Conservation (phyloP, 2,113 vertebrate species). For the Notothenia coriiceps region DNA sequence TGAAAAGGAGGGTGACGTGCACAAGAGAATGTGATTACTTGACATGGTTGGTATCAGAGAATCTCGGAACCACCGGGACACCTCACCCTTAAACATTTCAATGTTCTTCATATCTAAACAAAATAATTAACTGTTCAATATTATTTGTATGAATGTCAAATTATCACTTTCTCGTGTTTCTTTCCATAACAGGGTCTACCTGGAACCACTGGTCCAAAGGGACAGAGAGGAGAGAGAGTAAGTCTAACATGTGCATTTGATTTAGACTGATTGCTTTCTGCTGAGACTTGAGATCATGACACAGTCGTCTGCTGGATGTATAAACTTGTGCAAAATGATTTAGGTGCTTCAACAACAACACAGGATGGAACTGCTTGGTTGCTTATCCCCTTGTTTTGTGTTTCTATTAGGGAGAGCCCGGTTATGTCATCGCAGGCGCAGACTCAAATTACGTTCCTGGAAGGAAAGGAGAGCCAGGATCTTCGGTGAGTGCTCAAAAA, state of each 20-base stretch:
- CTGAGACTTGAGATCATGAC: not conserved
- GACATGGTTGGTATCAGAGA: not conserved
- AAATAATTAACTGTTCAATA: not conserved
- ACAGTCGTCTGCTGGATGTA: not conserved
- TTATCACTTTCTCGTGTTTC: not conserved
- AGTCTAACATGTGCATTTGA: slow-evolving; percentile 56
- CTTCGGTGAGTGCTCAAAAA: slow-evolving; percentile 80
- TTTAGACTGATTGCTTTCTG: not conserved
- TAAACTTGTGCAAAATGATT: not conserved
- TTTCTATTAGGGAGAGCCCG: slow-evolving; percentile 88
- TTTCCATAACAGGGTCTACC: slow-evolving; percentile 82
- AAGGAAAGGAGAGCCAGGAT: slow-evolving; percentile 88
- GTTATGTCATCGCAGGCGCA: slow-evolving; percentile 87
- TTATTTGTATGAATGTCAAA: not conserved
- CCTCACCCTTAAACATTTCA: not conserved
- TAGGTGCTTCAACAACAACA: not conserved
- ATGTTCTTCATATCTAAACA: not conserved
- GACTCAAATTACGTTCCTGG: slow-evolving; percentile 86
- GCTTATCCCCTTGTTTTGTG: not conserved
- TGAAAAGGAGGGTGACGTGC: not conserved
- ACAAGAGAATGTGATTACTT: not conserved
- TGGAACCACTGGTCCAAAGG: slow-evolving; percentile 85
- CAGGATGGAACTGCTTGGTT: not conserved
- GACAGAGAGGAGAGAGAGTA: slow-evolving; percentile 92
- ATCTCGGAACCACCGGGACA: not conserved